phyloP scores from a whole-genome alignment of 2,797 vertebrate genomes.

The Buceros bicornis region DNA sequence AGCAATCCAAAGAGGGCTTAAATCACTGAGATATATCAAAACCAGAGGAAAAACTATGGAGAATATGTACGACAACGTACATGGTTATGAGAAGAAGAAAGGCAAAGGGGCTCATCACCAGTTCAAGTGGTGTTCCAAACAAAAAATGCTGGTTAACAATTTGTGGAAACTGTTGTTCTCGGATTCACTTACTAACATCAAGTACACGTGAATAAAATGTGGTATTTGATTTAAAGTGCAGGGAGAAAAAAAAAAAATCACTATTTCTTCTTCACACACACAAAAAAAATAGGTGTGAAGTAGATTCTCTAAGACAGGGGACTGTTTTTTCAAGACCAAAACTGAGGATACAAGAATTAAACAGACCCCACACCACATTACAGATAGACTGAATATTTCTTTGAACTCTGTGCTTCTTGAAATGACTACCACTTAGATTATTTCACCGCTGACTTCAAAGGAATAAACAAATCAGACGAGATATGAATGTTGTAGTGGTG shows the following conservation, averaged over 20 bases:
- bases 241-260: accelerated
- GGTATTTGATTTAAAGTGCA: neutral
- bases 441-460: neutral
- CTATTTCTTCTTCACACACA: neutral
- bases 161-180: neutral
- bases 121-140: neutral
- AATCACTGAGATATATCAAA: neutral
- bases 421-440: neutral
- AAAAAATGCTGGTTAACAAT: neutral
- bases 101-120: neutral
- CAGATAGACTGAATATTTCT: accelerated
- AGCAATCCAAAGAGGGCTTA: neutral
- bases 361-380: neutral
- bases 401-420: neutral
- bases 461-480: neutral
- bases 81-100: neutral
- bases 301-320: neutral
- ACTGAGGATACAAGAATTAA: neutral
- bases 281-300: neutral
- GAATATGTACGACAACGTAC: accelerated
- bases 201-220: neutral
- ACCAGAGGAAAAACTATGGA: neutral
- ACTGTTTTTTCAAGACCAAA: neutral
- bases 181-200: neutral
- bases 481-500: neutral